A percentile compares a stretch with the other conserved stretches of the same genome.
phyloP scores from a whole-genome alignment of 2,797 vertebrate genomes.

The Ptychadena robeensis region DNA sequence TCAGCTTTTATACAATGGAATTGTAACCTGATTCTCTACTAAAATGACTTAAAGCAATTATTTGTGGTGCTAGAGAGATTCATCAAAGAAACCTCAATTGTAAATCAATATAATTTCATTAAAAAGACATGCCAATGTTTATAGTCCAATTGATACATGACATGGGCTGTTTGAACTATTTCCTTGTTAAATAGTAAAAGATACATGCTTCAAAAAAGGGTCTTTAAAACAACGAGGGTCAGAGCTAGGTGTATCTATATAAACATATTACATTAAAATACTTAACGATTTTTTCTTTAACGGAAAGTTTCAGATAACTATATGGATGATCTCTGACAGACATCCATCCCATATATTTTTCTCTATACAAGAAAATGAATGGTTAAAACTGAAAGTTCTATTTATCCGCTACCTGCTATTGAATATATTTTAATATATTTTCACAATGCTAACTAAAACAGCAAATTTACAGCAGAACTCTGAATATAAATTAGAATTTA shows the following conservation, averaged over 20 bases:
- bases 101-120: conserved; percentile 58
- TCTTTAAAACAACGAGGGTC: too few species aligned
- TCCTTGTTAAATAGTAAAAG: neutral
- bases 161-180: conserved; percentile 6
- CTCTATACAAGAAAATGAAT: too few species aligned
- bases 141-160: conserved; percentile 47
- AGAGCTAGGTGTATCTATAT: too few species aligned
- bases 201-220: neutral
- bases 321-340: too few species aligned
- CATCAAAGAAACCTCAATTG: conserved; percentile 48
- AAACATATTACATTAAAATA: too few species aligned
- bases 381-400: too few species aligned
- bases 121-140: conserved; percentile 56
- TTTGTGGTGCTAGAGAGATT: conserved; percentile 41
- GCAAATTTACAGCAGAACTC: conserved; percentile 1
- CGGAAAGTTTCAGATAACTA: too few species aligned
- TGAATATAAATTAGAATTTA: conserved; percentile 4
- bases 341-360: too few species aligned
- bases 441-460: conserved; percentile 10
- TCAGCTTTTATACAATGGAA: conserved; percentile 44
- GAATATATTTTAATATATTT: conserved; percentile 8
- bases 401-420: neutral
- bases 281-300: too few species aligned
- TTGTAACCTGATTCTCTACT: conserved; percentile 48
- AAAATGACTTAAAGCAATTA: conserved; percentile 28